These are phyloP conservation scores for Danio tinwini DNA, from an alignment of 2,797 vertebrate genomes.

Conservation along the genomic window DNA sequence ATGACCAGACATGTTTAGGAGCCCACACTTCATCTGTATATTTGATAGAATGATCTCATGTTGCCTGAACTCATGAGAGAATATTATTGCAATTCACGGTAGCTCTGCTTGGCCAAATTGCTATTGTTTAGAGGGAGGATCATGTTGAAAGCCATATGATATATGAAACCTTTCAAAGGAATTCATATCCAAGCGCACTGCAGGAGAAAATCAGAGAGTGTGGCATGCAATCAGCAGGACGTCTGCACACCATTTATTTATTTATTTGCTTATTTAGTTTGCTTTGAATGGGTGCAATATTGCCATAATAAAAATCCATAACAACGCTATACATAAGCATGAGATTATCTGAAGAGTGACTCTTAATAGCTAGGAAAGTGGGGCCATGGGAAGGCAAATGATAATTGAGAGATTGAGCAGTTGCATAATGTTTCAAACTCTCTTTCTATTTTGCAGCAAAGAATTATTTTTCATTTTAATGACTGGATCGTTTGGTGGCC, in stretches of 20 bases:
- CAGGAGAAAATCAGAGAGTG: background rate
- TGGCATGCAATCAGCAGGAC: background rate
- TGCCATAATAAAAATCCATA: background rate
- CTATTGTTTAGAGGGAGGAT: constrained; percentile 14
- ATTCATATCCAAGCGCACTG: constrained; percentile 3
- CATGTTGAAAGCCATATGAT: background rate
- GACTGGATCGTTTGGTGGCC: constrained; percentile 11
- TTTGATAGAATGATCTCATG: constrained; percentile 27
- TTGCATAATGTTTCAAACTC: background rate
- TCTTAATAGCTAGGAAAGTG: constrained; percentile 28
- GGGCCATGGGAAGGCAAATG: background rate
- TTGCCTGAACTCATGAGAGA: background rate
- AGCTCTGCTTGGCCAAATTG: background rate
- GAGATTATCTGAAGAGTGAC: background rate
- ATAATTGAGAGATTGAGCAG: background rate
- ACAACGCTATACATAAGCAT: constrained; percentile 2
- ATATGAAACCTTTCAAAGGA: constrained; percentile 23
- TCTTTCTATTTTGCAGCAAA: background rate
- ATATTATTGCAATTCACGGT: constrained; percentile 7
- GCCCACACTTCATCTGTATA: background rate
- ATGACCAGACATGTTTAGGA: constrained; percentile 21
- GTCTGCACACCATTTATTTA: constrained; percentile 21
- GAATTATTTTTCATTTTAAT: constrained; percentile 25
- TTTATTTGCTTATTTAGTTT: constrained; percentile 13
- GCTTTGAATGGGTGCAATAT: background rate